Percentiles rank a stretch among this genome's conserved stretches.
Evolutionary conservation across 2,113 vertebrate species (phyloP).

Genomic region (Zosterops japonicus): DNA sequence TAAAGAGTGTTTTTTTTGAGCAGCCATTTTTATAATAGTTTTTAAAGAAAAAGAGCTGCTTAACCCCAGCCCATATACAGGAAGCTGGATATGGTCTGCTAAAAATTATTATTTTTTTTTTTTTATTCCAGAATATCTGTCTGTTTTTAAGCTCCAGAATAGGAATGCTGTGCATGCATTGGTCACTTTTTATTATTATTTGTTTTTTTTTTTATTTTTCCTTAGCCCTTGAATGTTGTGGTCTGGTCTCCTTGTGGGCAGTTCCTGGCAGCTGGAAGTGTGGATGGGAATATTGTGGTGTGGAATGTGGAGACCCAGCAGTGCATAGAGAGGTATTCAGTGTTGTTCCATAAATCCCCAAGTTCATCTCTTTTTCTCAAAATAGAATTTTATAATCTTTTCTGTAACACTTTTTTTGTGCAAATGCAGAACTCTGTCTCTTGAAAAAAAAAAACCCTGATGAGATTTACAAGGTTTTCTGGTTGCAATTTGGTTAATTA

Average conservation of each 20-base stretch:
- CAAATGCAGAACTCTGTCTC: neutral
- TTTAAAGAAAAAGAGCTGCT: neutral
- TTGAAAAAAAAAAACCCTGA: neutral
- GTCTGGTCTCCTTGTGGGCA: constrained; percentile 91
- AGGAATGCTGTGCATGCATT: neutral
- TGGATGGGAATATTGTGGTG: constrained; percentile 82
- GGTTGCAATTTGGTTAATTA: neutral
- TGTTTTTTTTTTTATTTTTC: neutral
- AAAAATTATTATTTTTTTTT: neutral
- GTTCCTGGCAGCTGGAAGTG: constrained; percentile 85
- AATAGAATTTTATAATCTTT: neutral
- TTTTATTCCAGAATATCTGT: neutral
- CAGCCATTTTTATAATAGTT: neutral
- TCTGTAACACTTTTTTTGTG: neutral
- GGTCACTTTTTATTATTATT: neutral
- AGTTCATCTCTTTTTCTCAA: neutral
- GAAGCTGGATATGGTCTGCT: neutral
- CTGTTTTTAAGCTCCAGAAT: neutral
- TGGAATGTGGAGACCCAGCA: constrained; percentile 85
- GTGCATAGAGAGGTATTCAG: constrained; percentile 88
- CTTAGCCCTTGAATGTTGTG: constrained; percentile 86
- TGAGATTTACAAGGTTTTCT: neutral
- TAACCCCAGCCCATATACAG: neutral
- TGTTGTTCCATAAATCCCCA: neutral
- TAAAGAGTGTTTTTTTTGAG: neutral